Base-by-base conservation (phyloP, 2,888 invertebrate species). In the Atethmia centrago region DNA sequence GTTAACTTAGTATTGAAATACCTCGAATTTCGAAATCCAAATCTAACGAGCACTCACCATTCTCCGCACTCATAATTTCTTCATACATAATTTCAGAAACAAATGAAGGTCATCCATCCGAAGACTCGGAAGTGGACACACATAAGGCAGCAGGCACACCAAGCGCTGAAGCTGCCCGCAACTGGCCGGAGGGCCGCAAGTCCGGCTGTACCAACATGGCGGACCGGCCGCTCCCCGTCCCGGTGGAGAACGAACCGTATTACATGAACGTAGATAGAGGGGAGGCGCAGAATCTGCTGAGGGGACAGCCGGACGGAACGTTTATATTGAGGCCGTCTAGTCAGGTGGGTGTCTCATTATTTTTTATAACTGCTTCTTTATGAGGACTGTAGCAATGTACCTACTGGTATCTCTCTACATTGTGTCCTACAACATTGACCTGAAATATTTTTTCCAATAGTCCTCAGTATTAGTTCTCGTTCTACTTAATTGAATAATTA, bases 311-410 rank as follows among this genome's bases (percentile, higher is more conserved):
- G n/a, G 97, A 97, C 88, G 97, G 97, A 14, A 96, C 96, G 1
- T 97, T 97, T 84, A 94, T 97, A 65, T 90, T 97, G 80, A 92
- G 97, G 69, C 97, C 97, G 64, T 96, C 97, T 0, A 96, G 95
- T 85, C 96, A 96, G 93, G 96, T 95, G 61, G 5, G 66, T 2
- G 4, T 10, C 7, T 14, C 14, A 45, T 36, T 7, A 1, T 7
- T 28, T 42, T 47, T 56, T 61, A n/a, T 28, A 45, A 42, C 25
- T 4, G 42, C 16, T 45, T 45, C 16, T 45, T 45, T 25, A 25
- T 12, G 53, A 53, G 14, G 25, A 53, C 14, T 14, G 53, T 25
- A 25, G 25, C 51, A 51, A n/a, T 51, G 4, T 49, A 9, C n/a
- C 10, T 49, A 51, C n/a, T 51, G 10, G 51, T 51, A n/a, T 5